These are phyloP conservation scores for Poeciliopsis turrubarensis DNA, from an alignment of 2,113 vertebrate genomes.

Conservation along the genomic window DNA sequence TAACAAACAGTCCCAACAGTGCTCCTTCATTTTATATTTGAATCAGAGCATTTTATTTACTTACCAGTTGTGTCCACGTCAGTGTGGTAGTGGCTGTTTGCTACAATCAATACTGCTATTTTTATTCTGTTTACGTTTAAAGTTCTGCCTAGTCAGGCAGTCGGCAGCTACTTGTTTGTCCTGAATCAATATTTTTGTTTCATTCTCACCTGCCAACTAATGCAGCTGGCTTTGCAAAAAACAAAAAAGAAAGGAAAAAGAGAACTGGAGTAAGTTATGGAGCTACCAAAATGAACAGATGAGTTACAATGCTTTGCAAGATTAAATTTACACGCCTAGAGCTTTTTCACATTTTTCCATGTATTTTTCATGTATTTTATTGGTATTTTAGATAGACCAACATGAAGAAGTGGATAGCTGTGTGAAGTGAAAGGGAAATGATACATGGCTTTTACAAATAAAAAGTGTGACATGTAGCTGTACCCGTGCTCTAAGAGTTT, in stretches of 20 bases:
- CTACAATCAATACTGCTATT: slow-evolving; percentile 63
- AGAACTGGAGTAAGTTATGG: slow-evolving; percentile 58
- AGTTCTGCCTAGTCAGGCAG: slow-evolving; percentile 66
- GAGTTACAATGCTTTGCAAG: slow-evolving; percentile 29
- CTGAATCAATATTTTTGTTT: slow-evolving; percentile 71
- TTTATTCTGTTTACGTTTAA: slow-evolving; percentile 62
- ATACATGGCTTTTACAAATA: neutral
- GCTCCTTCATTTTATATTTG: slow-evolving; percentile 39
- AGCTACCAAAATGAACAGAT: slow-evolving; percentile 35
- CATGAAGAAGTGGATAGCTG: neutral
- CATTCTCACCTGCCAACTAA: slow-evolving; percentile 68
- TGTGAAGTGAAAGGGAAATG: neutral
- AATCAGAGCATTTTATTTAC: slow-evolving; percentile 51
- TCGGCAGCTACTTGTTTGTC: slow-evolving; percentile 64
- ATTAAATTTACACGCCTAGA: neutral
- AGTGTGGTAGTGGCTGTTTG: slow-evolving; percentile 58
- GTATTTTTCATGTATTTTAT: neutral
- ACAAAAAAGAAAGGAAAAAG: neutral
- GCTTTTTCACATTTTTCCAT: neutral
- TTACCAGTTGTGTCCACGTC: slow-evolving; percentile 38
- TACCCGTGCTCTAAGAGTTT: neutral
- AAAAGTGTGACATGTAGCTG: neutral
- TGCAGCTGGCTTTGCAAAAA: slow-evolving; percentile 58
- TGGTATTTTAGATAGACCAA: neutral
- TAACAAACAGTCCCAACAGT: slow-evolving; percentile 35